These are phyloP conservation scores for Spodoptera picta DNA, from an alignment of 2,888 invertebrate species.

Conservation along the genomic window DNA sequence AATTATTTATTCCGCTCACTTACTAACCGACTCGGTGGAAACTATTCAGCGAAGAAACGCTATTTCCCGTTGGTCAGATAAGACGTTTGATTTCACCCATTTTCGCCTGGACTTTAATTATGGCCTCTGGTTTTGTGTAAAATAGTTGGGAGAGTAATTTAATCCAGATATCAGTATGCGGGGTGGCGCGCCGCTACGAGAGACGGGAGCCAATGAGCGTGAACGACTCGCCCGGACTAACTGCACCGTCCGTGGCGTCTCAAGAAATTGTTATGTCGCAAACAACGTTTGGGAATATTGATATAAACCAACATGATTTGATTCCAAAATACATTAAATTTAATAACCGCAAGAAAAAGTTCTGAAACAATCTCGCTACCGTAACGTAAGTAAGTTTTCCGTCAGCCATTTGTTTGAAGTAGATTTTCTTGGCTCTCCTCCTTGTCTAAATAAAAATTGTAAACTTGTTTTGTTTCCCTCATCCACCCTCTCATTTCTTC, in stretches of 20 bases:
- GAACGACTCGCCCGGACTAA: constrained; percentile 49
- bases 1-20: constrained; percentile 89
- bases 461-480: constrained; percentile 82
- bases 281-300: constrained; percentile 61
- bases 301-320: constrained; percentile 24
- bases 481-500: constrained; percentile 83
- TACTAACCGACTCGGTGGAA: constrained; percentile 77
- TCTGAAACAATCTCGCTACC: constrained; percentile 12
- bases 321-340: constrained; percentile 14
- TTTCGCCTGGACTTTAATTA: constrained; percentile 87
- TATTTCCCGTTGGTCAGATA: constrained; percentile 87
- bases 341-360: constrained; percentile 12
- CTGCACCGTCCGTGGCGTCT: constrained; percentile 57
- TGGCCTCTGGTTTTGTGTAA: constrained; percentile 88
- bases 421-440: constrained; percentile 56
- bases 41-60: constrained; percentile 87
- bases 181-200: constrained; percentile 77
- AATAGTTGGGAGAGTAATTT: constrained; percentile 88
- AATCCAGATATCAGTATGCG: constrained; percentile 86
- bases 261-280: constrained; percentile 65
- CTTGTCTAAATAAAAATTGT: constrained; percentile 73
- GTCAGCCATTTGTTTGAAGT: constrained; percentile 52
- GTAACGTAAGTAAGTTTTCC: constrained; percentile 31
- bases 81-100: constrained; percentile 88
- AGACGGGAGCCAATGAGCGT: constrained; percentile 71